Base-by-base conservation (phyloP, 2,113 vertebrate species). In the Rhinolophus ferrumequinum region DNA sequence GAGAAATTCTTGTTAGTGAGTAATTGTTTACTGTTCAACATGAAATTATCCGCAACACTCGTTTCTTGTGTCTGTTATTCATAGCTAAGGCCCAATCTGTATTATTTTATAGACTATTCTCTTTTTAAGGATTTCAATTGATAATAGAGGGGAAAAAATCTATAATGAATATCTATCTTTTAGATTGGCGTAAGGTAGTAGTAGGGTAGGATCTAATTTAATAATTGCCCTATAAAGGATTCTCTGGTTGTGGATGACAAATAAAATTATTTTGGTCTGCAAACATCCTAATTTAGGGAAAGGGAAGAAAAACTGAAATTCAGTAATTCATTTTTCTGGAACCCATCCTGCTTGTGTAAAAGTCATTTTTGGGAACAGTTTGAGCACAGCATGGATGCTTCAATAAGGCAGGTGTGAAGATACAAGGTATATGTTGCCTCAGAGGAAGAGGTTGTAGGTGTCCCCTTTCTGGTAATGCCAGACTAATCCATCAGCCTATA, bases 291-390 rank as follows among this genome's bases (percentile, higher is more conserved):
- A 0, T 73, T 35, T 96, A 75, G n/a, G 50, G 28, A 52, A 92
- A 80, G 18, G 58, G 13, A 44, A 97, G 82, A 93, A 41, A 79
- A 75, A 88, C 50, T 90, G 77, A 73, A 24, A 24, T 91, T 88
- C 8, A 76, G 4, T 91, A 11, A 85, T 77, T 91, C 7, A 38
- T 30, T 82, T 82, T 82, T 75, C 38, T 54, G 24, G 60, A 35
- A 67, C 72, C 66, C 2, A 1, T 86, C 24, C 50, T 79, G 15
- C 50, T 73, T 35, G 9, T 38, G 13, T 81, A 38, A 64, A 35
- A 50, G 24, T 41, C 66, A 66, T 15, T 47, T 69, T 19, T 28
- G 56, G 56, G 81, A 38, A 50, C n/a, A 33, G 7, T 35, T 50
- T n/a, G 44, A 80, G 15, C 41, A 44, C 41, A 44, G 41, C 41